Evolutionary conservation across 2,888 invertebrate species (phyloP).

Genomic region (Drosophila parthenogenetica): DNA sequence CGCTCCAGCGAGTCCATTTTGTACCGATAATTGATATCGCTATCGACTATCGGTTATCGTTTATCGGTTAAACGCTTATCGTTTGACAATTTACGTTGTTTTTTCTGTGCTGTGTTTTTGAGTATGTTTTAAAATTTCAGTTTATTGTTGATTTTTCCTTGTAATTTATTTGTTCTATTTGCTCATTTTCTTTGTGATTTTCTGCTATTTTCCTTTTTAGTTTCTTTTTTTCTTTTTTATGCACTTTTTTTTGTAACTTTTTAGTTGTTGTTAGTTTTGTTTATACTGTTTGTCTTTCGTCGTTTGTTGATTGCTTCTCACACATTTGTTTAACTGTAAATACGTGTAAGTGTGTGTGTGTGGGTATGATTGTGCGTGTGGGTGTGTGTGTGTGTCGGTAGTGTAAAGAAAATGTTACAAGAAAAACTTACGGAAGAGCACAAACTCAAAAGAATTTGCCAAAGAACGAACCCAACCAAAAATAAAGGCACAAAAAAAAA

Average conservation of each 20-base stretch:
- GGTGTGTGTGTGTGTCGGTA: neutral
- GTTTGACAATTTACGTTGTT: conserved; percentile 21
- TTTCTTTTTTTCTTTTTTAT: conserved; percentile 12
- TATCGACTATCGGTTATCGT: neutral
- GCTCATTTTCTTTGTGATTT: conserved; percentile 7
- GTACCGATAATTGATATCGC: conserved; percentile 12
- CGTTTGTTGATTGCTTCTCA: conserved; percentile 37
- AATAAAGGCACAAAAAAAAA: neutral
- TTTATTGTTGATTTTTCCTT: conserved; percentile 9
- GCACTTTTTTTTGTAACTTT: conserved; percentile 18
- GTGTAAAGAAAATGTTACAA: conserved; percentile 4
- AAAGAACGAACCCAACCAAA: conserved; percentile 34
- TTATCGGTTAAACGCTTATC: conserved; percentile 16
- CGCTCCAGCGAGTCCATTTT: conserved; percentile 93
- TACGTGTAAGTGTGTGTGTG: conserved; percentile 4
- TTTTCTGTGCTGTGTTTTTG: conserved; percentile 17
- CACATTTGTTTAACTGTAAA: conserved; percentile 41
- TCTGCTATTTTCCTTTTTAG: conserved; percentile 6
- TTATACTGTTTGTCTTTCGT: conserved; percentile 48
- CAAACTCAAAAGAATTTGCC: conserved; percentile 55
- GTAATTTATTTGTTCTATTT: conserved; percentile 18
- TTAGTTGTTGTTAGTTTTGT: conserved; percentile 22
- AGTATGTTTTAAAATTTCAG: neutral
- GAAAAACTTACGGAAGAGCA: conserved; percentile 17
- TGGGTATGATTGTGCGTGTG: neutral